Conservation (phyloP, 2,113 vertebrate genomes). For the Myotis davidii region DNA sequence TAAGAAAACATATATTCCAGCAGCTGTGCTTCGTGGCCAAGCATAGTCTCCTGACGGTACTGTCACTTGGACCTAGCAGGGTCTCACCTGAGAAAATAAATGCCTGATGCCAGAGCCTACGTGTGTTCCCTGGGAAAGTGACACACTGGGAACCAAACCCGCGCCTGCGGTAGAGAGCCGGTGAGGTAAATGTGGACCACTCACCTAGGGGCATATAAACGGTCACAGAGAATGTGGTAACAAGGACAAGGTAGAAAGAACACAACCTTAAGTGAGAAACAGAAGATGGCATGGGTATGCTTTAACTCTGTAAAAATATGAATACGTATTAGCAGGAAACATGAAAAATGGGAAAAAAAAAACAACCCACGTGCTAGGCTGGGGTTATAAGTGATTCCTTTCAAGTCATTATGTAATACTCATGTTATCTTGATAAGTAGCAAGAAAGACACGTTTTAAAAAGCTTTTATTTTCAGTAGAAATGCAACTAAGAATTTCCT, state of each 20-base stretch:
- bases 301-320: neutral
- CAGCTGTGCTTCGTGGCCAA: neutral
- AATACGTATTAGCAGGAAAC: neutral
- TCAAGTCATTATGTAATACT: neutral
- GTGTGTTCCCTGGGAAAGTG: neutral
- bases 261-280: neutral
- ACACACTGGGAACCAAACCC: neutral
- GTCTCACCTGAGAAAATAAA: constrained; percentile 39
- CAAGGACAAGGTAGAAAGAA: neutral
- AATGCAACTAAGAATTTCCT: neutral
- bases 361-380: neutral
- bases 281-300: neutral
- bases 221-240: neutral
- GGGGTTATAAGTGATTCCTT: neutral
- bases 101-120: neutral
- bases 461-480: neutral
- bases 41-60: neutral
- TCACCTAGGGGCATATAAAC: neutral
- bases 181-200: neutral
- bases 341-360: constrained; percentile 13
- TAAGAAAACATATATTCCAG: neutral
- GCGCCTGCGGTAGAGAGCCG: neutral
- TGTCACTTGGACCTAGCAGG: neutral
- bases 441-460: neutral
- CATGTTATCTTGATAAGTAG: neutral